phyloP scores from a whole-genome alignment of 1,140 invertebrate genomes.

The Telenomus remus region DNA sequence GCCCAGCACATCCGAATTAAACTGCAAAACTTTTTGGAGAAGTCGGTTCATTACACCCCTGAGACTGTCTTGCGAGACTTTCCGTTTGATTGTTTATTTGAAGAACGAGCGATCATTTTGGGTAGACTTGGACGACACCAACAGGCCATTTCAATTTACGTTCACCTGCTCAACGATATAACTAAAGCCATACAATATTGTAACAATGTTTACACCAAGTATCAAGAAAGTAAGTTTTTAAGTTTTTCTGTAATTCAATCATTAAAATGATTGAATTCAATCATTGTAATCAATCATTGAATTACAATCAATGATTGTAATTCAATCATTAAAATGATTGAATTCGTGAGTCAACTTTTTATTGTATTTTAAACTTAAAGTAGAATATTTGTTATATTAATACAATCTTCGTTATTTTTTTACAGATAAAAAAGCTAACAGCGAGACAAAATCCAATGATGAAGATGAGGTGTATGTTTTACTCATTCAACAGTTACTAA shows the following conservation, averaged over 20 bases:
- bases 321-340: too few relatives aligned
- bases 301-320: too few relatives aligned
- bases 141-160: constrained; percentile 93
- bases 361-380: too few relatives aligned
- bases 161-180: constrained; percentile 87
- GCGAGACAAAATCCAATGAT: constrained; percentile 70
- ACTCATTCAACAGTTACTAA: constrained; percentile 80
- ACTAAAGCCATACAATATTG: constrained; percentile 90
- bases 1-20: constrained; percentile 83
- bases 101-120: constrained; percentile 94
- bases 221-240: constrained; percentile 64
- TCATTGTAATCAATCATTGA: too few relatives aligned
- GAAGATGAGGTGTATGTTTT: constrained; percentile 81
- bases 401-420: constrained; percentile 1
- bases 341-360: too few relatives aligned
- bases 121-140: constrained; percentile 92
- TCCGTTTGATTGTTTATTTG: constrained; percentile 89
- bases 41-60: constrained; percentile 88
- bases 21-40: constrained; percentile 88
- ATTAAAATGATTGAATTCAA: too few relatives aligned
- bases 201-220: constrained; percentile 78
- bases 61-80: constrained; percentile 93
- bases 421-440: constrained; percentile 60
- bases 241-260: background rate
- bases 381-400: too few relatives aligned